Percentiles rank a stretch among this genome's conserved stretches.
Evolutionary conservation across 2,888 invertebrate genomes (phyloP).

Genomic region (Isotomurus palustris): DNA sequence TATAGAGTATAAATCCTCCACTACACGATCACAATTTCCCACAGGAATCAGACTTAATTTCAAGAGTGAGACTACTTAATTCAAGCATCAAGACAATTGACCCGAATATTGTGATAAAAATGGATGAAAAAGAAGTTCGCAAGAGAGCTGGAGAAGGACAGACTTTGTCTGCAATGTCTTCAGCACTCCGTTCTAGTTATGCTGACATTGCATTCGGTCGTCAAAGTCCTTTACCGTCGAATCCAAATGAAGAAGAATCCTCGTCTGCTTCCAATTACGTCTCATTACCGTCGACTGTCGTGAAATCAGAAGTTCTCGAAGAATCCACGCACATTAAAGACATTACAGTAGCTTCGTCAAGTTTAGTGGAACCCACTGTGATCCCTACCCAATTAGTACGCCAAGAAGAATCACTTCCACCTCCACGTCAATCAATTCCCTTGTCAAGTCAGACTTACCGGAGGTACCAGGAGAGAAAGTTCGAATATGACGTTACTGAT

Average conservation of each 20-base stretch:
- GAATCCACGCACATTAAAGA: too few species aligned
- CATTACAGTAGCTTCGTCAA: too few species aligned
- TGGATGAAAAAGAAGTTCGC: constrained; percentile 10
- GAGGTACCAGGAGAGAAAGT: too few species aligned
- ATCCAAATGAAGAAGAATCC: constrained; percentile 28
- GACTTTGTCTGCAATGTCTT: constrained; percentile 24
- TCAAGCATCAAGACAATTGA: constrained; percentile 1
- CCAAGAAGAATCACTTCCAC: constrained; percentile 1
- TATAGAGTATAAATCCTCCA: too few species aligned
- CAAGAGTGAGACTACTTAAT: constrained; percentile 3
- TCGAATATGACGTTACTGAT: too few species aligned
- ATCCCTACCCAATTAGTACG: too few species aligned
- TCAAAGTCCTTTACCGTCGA: constrained; percentile 52
- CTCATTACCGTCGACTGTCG: neutral
- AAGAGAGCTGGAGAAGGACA: neutral
- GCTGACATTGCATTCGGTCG: constrained; percentile 67
- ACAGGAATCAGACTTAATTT: constrained; percentile 1
- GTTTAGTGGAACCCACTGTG: too few species aligned
- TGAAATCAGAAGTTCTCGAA: neutral
- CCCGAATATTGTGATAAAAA: constrained; percentile 13
- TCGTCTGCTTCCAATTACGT: constrained; percentile 1
- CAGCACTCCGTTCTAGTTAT: constrained; percentile 52
- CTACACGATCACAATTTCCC: neutral
- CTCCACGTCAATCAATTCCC: neutral
- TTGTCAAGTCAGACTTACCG: constrained; percentile 1